phyloP scores from a whole-genome alignment of 2,113 vertebrate genomes.

The Ovis canadensis region DNA sequence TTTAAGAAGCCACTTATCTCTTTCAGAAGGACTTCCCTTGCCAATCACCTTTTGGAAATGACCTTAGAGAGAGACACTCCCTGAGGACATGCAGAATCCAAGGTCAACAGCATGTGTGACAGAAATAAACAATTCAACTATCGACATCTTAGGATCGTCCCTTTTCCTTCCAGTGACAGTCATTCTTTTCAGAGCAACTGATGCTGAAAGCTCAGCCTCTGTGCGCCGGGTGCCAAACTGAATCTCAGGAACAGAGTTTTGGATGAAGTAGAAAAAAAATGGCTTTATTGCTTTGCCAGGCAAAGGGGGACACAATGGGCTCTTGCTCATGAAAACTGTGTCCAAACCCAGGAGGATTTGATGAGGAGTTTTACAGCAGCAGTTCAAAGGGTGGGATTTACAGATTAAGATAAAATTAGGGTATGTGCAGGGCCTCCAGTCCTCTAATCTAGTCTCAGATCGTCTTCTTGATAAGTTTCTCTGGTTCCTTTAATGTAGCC shows the following conservation, averaged over 20 bases:
- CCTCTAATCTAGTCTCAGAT: background rate
- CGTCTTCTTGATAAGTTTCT: background rate
- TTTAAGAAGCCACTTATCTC: constrained; percentile 79
- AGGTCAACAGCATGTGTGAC: background rate
- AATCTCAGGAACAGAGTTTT: background rate
- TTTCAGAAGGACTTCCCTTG: constrained; percentile 75
- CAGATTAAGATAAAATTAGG: background rate
- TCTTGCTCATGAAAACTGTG: background rate
- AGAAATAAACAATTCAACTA: constrained; percentile 66
- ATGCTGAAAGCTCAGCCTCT: background rate
- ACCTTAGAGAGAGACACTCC: constrained; percentile 67
- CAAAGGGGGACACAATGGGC: background rate
- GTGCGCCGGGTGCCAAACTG: background rate
- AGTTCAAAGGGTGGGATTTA: background rate
- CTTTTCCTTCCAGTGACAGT: constrained; percentile 72
- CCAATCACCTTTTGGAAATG: constrained; percentile 77
- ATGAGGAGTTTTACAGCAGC: background rate
- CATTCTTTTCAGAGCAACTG: constrained; percentile 13
- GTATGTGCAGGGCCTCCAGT: background rate
- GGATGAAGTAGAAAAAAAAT: background rate
- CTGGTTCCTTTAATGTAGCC: background rate
- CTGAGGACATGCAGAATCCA: constrained; percentile 71
- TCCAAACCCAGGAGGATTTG: background rate
- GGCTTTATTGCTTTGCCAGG: background rate
- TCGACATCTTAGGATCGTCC: constrained; percentile 39